Base-by-base conservation (phyloP, 2,113 vertebrate species). In the Opisthocomus hoazin region DNA sequence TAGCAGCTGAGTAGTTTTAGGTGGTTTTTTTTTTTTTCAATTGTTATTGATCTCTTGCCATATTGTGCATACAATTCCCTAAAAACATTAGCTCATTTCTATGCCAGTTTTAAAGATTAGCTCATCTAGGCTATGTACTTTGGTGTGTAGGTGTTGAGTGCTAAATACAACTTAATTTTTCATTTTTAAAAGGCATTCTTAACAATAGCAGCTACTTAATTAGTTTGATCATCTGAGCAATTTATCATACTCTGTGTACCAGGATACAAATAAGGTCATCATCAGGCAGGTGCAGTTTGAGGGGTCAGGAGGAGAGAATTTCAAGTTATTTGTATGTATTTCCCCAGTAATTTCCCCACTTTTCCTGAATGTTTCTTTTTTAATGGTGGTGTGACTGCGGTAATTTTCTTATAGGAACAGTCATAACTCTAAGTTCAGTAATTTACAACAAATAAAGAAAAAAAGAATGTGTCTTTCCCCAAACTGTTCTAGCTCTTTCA, bases 11-110 rank as follows among this genome's bases (percentile, higher is more conserved):
- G 45, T 43, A 89, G 75, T 43, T 80, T 92, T 93, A 89, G 87
- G 74, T 96, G 85, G 75, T 18, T 68, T 46, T 46, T 60, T 24
- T 20, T 15, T 60, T n/a, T 37, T 45, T 30, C 95, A 63, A 20
- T 93, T 88, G 54, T 96, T 96, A 95, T 73, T 97, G 93, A 98
- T 97, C 85, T 96, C 89, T 93, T 97, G 94, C 94, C 97, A 96
- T 95, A 84, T 73, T 97, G 92, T 97, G 71, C 90, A 91, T 95
- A 94, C 68, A 97, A 84, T 96, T 92, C 96, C 93, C 95, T 86
- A 82, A 97, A 93, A 98, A 94, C 94, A 97, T 98, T 97, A 97
- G 93, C 88, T 98, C 97, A 97, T 94, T 98, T 97, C 89, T 93
- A 83, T 13, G 2, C 74, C 78, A 76, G 85, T 95, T 84, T 96